Evolutionary conservation across 2,797 vertebrate species (phyloP), one percentile per base, ranked within the genome.

Genomic region (Apogon talboti): DNA sequence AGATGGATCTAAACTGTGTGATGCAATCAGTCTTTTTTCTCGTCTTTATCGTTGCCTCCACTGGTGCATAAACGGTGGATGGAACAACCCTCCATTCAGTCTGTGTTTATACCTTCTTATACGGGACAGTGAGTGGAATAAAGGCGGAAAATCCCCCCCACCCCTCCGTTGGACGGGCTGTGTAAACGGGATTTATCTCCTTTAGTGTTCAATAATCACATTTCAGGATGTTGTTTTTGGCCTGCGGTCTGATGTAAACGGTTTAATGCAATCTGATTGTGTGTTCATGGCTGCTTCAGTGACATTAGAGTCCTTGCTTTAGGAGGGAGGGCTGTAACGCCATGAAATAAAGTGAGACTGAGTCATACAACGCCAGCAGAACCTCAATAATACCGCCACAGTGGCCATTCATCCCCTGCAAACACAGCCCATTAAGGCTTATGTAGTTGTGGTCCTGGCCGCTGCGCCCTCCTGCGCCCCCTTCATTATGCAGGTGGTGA

Each of bases 401-500:
- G 14, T 42, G 58, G 45, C 41, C 24, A 44, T 11, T 47, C 13
- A 57, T 44, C 49, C 41, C 33, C 33, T 11, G 53, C 52, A 14
- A 51, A 58, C 30, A 43, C 5, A 41, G 21, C 19, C 44, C 52
- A 45, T 67, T 46, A 47, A 5, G 0, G 18, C 18, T 28, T 33
- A 63, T 45, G 59, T 62, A 11, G 49, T 0, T 21, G 48, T 35
- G 52, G 10, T 18, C 41, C 35, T 40, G 47, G n/a, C 13, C 24
- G 12, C 53, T 11, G 46, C 41, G 45, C 56, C 13, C 51, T 10
- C 11, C 51, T 3, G 2, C 33, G 45, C 42, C 35, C 28, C 14
- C 53, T 50, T 53, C 57, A 2, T 64, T 53, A 6, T 28, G 53
- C 30, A 55, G 73, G 53, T 45, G 64, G 12, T 60, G 79, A 77